A percentile compares a stretch with the other conserved stretches of the same genome.
phyloP scores from a whole-genome alignment of 2,888 invertebrate species.

The Hirtodrosophila confusa region DNA sequence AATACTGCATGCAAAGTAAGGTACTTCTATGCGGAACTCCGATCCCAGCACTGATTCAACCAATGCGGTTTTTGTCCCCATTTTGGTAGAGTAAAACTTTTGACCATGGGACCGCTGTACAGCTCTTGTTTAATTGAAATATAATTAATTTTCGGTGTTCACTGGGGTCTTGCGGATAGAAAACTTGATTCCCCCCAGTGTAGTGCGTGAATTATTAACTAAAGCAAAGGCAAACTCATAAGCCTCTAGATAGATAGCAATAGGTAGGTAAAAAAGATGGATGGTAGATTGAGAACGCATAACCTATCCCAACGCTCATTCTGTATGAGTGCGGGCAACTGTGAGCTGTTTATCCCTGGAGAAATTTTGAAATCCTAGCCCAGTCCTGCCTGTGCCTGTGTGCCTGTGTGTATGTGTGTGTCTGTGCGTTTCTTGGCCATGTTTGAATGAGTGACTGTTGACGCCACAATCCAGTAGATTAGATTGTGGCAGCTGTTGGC shows the following conservation, averaged over 20 bases:
- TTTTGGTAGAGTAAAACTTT: constrained; percentile 5
- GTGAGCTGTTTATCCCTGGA: constrained; percentile 55
- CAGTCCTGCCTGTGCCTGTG: neutral
- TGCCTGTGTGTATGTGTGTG: neutral
- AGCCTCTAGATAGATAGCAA: constrained; percentile 4
- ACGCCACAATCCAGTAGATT: constrained; percentile 38
- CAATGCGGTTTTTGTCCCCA: constrained; percentile 14
- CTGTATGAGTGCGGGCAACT: constrained; percentile 31
- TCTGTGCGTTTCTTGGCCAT: constrained; percentile 2
- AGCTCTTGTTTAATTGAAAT: constrained; percentile 68
- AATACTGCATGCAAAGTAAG: neutral
- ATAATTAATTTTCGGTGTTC: constrained; percentile 68
- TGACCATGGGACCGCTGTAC: constrained; percentile 9
- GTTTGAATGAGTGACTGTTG: constrained; percentile 50
- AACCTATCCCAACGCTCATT: constrained; percentile 46
- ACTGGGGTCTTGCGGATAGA: constrained; percentile 19
- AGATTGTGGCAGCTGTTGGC: constrained; percentile 42
- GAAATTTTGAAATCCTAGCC: constrained; percentile 67
- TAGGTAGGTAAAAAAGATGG: constrained; percentile 1
- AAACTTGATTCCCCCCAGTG: constrained; percentile 33
- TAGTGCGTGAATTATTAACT: constrained; percentile 60
- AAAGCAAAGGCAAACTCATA: constrained; percentile 47
- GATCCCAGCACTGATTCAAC: neutral
- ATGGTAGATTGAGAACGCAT: constrained; percentile 58
- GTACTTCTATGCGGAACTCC: neutral